These are phyloP conservation scores for Diaphora mendica DNA, from an alignment of 2,888 invertebrate genomes.

Conservation along the genomic window DNA sequence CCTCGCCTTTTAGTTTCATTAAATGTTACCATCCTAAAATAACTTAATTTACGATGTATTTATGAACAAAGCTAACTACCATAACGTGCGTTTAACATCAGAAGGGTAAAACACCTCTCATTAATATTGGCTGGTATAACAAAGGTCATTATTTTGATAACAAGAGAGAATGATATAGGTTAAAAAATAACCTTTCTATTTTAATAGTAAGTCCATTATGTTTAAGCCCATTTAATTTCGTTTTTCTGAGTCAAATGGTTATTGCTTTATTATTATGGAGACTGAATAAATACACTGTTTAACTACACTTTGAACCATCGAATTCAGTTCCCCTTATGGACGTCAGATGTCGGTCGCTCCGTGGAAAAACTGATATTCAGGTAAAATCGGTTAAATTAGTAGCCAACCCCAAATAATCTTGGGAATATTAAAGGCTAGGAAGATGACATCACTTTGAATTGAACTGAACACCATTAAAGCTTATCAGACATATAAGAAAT, in stretches of 20 bases:
- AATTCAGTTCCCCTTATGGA: too few species aligned
- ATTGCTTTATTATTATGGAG: too few species aligned
- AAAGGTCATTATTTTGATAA: not conserved
- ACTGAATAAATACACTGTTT: not conserved
- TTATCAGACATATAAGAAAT: too few species aligned
- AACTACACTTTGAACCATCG: not conserved
- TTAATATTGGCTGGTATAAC: slow-evolving; percentile 20
- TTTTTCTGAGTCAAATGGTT: not conserved
- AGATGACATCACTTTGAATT: too few species aligned
- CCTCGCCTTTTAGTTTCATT: slow-evolving; percentile 15
- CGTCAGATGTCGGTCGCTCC: too few species aligned
- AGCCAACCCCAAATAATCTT: too few species aligned
- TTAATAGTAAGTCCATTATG: not conserved
- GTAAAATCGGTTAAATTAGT: too few species aligned
- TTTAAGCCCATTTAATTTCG: not conserved
- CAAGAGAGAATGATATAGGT: not conserved
- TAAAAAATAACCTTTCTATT: not conserved
- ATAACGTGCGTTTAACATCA: not conserved
- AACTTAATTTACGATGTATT: not conserved
- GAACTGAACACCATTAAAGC: too few species aligned
- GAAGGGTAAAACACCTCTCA: slow-evolving; percentile 17
- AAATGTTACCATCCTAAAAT: slow-evolving; percentile 12
- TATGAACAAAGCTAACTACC: not conserved
- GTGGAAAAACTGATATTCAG: too few species aligned
- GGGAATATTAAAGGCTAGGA: too few species aligned